Evolutionary conservation across 2,888 invertebrate genomes (phyloP).

Genomic region (Morpho helenor): DNA sequence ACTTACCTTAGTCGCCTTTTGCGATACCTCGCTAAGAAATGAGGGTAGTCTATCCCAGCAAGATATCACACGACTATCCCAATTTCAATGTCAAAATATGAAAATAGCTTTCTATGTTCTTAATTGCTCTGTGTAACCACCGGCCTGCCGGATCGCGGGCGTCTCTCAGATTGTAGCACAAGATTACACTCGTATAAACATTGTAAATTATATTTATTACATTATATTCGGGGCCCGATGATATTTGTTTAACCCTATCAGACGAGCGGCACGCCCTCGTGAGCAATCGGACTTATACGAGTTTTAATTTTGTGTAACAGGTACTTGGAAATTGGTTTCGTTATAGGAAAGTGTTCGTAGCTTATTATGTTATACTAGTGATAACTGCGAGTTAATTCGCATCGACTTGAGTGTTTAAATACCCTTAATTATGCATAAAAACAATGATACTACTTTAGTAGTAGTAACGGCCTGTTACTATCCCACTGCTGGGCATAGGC

Average conservation of each 20-base stretch:
- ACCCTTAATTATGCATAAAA: too few species aligned
- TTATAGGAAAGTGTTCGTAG: background rate
- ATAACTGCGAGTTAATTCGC: too few species aligned
- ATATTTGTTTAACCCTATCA: conserved; percentile 70
- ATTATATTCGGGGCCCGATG: conserved; percentile 59
- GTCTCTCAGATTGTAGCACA: conserved; percentile 59
- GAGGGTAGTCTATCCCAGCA: too few species aligned
- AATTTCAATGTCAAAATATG: too few species aligned
- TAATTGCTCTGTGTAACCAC: conserved; percentile 38
- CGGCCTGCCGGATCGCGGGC: conserved; percentile 44
- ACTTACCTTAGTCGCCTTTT: too few species aligned
- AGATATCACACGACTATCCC: too few species aligned
- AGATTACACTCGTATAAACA: conserved; percentile 68
- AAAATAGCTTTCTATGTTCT: conserved; percentile 17
- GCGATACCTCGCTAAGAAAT: too few species aligned
- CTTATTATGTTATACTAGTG: background rate
- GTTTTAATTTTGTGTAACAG: conserved; percentile 22
- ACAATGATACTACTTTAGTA: too few species aligned
- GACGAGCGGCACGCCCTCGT: conserved; percentile 44
- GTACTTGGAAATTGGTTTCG: conserved; percentile 10
- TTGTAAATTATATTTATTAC: conserved; percentile 78
- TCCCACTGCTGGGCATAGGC: too few species aligned
- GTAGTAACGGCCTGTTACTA: too few species aligned
- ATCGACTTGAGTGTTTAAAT: too few species aligned
- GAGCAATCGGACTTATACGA: conserved; percentile 19